Conservation (phyloP, 2,113 vertebrate species). For the Columbina picui region DNA sequence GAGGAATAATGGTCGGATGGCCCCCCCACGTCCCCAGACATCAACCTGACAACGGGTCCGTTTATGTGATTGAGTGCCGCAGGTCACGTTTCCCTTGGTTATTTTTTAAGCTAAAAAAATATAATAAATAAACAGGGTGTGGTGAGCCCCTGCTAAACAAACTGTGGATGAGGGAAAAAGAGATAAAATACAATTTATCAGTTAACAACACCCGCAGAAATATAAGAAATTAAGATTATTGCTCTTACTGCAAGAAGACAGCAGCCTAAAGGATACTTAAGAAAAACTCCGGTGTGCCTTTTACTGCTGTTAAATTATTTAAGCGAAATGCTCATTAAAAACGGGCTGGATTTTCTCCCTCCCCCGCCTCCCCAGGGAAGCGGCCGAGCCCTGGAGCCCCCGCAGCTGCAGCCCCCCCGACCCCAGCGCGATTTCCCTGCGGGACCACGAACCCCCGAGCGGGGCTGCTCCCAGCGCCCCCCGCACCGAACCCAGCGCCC, state of each 20-base stretch:
- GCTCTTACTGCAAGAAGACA: neutral
- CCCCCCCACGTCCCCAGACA: neutral
- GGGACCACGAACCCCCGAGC: neutral
- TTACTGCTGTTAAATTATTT: neutral
- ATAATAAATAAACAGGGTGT: neutral
- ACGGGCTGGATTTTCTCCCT: neutral
- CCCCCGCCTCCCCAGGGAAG: rapidly evolving
- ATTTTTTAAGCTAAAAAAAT: neutral
- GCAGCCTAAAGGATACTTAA: rapidly evolving
- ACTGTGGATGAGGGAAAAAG: neutral
- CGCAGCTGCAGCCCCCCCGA: neutral
- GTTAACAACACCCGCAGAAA: neutral
- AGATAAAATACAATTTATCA: neutral
- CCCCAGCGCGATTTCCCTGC: rapidly evolving
- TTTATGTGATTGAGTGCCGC: rapidly evolving
- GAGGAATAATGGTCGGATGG: rapidly evolving
- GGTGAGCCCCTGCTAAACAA: neutral
- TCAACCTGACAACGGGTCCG: neutral
- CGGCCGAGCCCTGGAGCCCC: neutral
- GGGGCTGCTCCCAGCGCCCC: neutral
- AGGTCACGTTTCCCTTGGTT: rapidly evolving
- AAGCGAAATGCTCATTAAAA: rapidly evolving
- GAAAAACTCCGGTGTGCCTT: neutral
- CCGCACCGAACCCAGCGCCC: neutral
- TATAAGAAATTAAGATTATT: neutral